A percentile compares a stretch with the other conserved stretches of the same genome.
Conservation (phyloP, 2,888 invertebrate genomes). For the Trimorus sp. region DNA sequence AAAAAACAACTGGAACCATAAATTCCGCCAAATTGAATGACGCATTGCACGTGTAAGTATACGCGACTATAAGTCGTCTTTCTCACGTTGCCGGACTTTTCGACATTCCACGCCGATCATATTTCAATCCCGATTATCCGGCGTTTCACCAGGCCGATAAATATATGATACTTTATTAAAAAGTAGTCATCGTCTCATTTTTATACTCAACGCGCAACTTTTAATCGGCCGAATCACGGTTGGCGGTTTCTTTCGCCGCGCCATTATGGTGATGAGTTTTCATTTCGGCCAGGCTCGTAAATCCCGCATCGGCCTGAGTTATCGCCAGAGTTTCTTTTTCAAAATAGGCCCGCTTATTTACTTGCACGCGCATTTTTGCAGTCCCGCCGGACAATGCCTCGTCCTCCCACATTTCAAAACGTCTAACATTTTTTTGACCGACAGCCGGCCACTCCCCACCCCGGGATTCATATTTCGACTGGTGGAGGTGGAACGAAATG, state of each 20-base stretch:
- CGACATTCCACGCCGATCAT: slow-evolving; percentile 65
- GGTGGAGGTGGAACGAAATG: not conserved
- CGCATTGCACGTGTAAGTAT: slow-evolving; percentile 58
- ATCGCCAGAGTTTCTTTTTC: not conserved
- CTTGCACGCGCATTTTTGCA: too few relatives aligned
- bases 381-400: too few relatives aligned
- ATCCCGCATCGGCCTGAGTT: not conserved
- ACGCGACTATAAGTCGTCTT: slow-evolving; percentile 58
- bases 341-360: not conserved
- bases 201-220: slow-evolving; percentile 53
- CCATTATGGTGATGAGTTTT: slow-evolving; percentile 56
- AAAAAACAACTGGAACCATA: slow-evolving; percentile 60
- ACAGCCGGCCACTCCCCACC: too few relatives aligned
- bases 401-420: too few relatives aligned
- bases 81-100: slow-evolving; percentile 64
- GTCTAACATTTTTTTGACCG: too few relatives aligned
- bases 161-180: slow-evolving; percentile 63
- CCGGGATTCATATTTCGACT: too few relatives aligned
- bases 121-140: slow-evolving; percentile 63
- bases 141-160: slow-evolving; percentile 62
- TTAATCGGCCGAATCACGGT: slow-evolving; percentile 51
- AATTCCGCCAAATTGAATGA: slow-evolving; percentile 61
- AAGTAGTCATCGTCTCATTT: slow-evolving; percentile 61
- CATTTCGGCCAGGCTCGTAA: slow-evolving; percentile 39
- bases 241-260: slow-evolving; percentile 35